Evolutionary conservation across 1,140 invertebrate genomes (phyloP).

Genomic region (Neodiprion virginianus): DNA sequence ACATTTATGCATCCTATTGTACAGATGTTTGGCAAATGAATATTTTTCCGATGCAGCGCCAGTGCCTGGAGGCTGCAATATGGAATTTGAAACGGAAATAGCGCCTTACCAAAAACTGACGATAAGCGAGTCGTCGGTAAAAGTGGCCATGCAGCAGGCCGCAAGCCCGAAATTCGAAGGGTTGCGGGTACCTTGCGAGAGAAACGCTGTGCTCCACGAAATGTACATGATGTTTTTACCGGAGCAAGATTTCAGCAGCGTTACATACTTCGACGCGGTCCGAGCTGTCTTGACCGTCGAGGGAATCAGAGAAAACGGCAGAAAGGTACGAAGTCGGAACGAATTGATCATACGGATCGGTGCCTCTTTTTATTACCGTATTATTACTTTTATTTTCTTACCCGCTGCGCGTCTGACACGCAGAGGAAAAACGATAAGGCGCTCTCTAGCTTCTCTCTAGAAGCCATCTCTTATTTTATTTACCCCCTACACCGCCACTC

Average conservation of each 20-base stretch:
- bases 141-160: conserved; percentile 67
- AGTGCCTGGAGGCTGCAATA: conserved; percentile 80
- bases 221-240: conserved; percentile 72
- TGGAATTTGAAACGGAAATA: conserved; percentile 70
- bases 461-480: too few species aligned
- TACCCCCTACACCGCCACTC: too few species aligned
- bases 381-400: too few species aligned
- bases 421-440: too few species aligned
- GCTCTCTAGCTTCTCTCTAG: too few species aligned
- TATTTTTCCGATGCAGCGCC: conserved; percentile 65
- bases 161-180: conserved; percentile 45
- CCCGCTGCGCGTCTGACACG: too few species aligned
- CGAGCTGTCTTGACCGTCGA: conserved; percentile 68
- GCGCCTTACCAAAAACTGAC: conserved; percentile 69
- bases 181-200: conserved; percentile 44
- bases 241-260: conserved; percentile 63
- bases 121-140: conserved; percentile 62
- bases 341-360: too few species aligned
- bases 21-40: conserved; percentile 3
- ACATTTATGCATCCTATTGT: too few species aligned
- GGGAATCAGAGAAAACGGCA: conserved; percentile 64
- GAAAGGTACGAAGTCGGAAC: conserved; percentile 59
- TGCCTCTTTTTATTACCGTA: too few species aligned
- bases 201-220: conserved; percentile 57
- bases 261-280: conserved; percentile 70